Base-by-base conservation (phyloP, 2,113 vertebrate species). In the Probosciger aterrimus region DNA sequence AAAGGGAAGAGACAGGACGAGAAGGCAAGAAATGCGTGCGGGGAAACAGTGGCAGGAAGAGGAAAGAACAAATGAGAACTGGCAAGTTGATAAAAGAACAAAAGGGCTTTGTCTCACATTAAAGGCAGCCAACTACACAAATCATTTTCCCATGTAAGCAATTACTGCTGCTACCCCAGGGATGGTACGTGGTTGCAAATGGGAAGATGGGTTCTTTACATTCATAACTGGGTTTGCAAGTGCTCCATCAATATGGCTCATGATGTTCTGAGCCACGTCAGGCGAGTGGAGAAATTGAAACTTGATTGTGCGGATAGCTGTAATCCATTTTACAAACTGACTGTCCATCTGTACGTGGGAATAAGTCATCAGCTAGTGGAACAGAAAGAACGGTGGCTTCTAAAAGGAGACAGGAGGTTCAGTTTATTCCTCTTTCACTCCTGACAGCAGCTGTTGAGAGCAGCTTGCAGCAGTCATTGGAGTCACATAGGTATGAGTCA, bases 31-130 rank as follows among this genome's bases (percentile, higher is more conserved):
- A 93, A 69, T 62, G 47, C 30, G 10, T 86, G 88, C 1, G 0
- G 73, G 83, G 69, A 74, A 92, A 65, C 41, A 73, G 74, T 39
- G 1, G n/a, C 91, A 97, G 96, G 88, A 94, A 96, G 69, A 95
- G 93, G 92, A 95, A 94, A 93, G 90, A 92, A 94, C 79, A 94
- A 91, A 93, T 87, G 86, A 84, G 81, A 85, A 85, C 94, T 93
- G 86, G 88, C 83, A 62, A 89, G 81, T 76, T 91, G 92, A 95
- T 93, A 84, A 90, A 94, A 89, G 92, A 96, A 92, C 92, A 94
- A 96, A 97, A 89, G 86, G 73, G 52, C 77, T 97, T 96, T 95
- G 92, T 95, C 69, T 96, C 52, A 23, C 70, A 44, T 73, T 87
- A 88, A 82, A 89, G 91, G 59, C 93, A 93, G 65, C 39, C 86